Conservation (phyloP, 2,797 vertebrate species). For the Smutsia temminckii region DNA sequence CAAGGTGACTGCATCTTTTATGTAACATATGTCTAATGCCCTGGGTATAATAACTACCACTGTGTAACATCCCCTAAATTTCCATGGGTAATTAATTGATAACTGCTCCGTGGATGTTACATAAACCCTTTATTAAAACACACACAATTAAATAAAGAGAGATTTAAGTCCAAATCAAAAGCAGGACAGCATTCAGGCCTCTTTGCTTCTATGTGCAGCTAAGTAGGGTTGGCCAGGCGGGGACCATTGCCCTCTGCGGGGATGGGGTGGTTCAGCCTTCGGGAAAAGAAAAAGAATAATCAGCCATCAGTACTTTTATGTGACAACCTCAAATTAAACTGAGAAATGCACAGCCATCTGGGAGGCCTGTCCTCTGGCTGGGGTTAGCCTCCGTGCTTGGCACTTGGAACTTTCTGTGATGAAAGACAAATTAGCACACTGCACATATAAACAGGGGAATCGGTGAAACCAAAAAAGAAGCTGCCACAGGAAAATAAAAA, state of each 20-base stretch:
- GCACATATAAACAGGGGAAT: conserved; percentile 44
- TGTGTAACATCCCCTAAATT: conserved; percentile 81
- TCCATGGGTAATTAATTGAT: conserved; percentile 89
- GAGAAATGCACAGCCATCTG: conserved; percentile 43
- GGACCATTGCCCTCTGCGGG: conserved; percentile 54
- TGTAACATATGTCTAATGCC: conserved; percentile 85
- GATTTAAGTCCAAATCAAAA: conserved; percentile 72
- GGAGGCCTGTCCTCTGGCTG: conserved; percentile 30
- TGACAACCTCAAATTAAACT: conserved; percentile 58
- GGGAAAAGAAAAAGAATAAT: background rate
- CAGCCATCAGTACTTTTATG: conserved; percentile 23
- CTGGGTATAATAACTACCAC: conserved; percentile 82
- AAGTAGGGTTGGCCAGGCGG: conserved; percentile 50
- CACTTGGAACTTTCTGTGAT: conserved; percentile 36
- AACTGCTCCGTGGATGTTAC: conserved; percentile 82
- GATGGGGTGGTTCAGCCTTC: conserved; percentile 39
- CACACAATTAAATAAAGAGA: conserved; percentile 84
- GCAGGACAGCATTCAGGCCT: conserved; percentile 78
- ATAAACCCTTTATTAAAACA: conserved; percentile 85
- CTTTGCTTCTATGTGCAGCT: conserved; percentile 38
- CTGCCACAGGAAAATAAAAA: conserved; percentile 68
- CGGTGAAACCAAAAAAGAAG: conserved; percentile 50
- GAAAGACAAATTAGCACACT: conserved; percentile 68
- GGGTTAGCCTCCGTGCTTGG: conserved; percentile 50
- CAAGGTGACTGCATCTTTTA: conserved; percentile 87